Conservation (phyloP, 2,797 vertebrate genomes). For the Oreonectes daqikongensis region DNA sequence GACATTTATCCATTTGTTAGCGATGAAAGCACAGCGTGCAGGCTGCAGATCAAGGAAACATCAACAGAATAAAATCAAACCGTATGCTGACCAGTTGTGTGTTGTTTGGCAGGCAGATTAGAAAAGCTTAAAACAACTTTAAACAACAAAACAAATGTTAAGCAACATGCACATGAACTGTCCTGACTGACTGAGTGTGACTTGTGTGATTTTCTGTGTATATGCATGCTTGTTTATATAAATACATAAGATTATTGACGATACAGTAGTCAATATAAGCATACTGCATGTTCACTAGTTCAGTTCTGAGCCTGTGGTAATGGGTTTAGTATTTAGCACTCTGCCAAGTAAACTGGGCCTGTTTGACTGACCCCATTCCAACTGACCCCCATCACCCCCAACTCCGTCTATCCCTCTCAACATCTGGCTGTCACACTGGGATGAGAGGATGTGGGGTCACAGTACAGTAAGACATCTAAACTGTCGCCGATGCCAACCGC, state of each 20-base stretch:
- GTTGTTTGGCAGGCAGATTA: neutral
- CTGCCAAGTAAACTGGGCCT: constrained; percentile 57
- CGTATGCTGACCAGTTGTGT: neutral
- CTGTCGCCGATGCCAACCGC: neutral
- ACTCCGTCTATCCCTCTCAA: constrained; percentile 16
- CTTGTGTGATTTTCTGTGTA: neutral
- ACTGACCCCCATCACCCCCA: constrained; percentile 9
- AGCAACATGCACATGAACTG: neutral
- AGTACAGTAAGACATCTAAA: constrained; percentile 1
- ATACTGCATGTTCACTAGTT: neutral
- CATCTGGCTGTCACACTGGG: constrained; percentile 50
- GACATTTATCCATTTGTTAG: neutral
- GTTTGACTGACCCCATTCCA: constrained; percentile 30
- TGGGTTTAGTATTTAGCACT: neutral
- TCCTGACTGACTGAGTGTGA: too few species aligned
- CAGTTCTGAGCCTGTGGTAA: neutral
- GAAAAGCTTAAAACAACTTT: neutral
- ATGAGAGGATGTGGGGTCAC: constrained; percentile 2
- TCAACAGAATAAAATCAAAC: neutral
- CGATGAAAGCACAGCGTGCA: neutral
- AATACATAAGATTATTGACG: too few species aligned
- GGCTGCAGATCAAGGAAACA: neutral
- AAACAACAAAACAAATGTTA: neutral
- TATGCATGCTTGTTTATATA: neutral
- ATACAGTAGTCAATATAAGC: neutral